Base-by-base conservation (phyloP, 2,797 vertebrate genomes). In the Cuniculus paca region DNA sequence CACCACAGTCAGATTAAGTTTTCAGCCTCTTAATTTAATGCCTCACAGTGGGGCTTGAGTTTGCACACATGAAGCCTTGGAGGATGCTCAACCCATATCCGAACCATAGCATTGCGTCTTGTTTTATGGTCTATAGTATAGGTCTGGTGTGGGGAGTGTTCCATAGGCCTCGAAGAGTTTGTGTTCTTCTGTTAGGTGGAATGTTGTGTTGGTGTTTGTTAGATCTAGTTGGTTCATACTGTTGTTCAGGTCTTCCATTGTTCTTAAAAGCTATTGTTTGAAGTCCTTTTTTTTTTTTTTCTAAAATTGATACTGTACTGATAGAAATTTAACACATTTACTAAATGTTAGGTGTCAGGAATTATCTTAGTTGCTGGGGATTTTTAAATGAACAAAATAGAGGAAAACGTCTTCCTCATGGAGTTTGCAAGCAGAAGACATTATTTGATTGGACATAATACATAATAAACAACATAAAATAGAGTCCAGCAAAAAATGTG, bases 311-410 rank as follows among this genome's bases (percentile, higher is more conserved):
- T 12, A 75, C 9, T 58, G 5, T 68, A 58, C 63, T 42, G 42
- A 42, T 50, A 70, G 78, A 50, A 81, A 88, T 65, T 75, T 65
- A 86, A 93, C 65, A 81, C 77, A 74, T 88, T 70, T 92, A 90
- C n/a, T 92, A 56, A 75, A 36, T 74, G 34, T 90, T 91, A 83
- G 72, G 26, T 83, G 24, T 96, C 58, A 95, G 50, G 45, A 83
- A 31, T 11, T 78, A 4, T 84, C 36, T 80, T 79, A 91, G 80
- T 89, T 84, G 34, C 45, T 56, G n/a, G 20, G 83, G 54, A 61
- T 77, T 92, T 93, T 95, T 81, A 56, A 92, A 0, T 95, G 81
- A 63, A 63, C 36, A 86, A 74, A 89, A 31, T 11, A 68, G 83
- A 86, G 26, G 78, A 86, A 91, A 77, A 42, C 65, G 31, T 26